Base-by-base conservation (phyloP, 2,888 invertebrate species). In the Litoditis marina region DNA sequence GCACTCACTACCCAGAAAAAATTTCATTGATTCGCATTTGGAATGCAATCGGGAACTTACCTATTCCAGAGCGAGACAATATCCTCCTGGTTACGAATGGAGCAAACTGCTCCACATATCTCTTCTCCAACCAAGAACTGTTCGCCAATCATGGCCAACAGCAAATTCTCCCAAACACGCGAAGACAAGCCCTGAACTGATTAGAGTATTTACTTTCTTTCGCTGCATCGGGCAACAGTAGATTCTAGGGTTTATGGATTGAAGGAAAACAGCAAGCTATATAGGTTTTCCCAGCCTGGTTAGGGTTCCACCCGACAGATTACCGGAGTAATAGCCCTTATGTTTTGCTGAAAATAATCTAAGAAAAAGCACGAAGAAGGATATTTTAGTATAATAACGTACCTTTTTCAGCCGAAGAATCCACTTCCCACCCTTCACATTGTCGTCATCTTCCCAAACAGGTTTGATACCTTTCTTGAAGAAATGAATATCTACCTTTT, bases 391-490 rank as follows among this genome's bases (percentile, higher is more conserved):
- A 34, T 51, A 49, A 49, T 25, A n/a, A n/a, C n/a, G n/a, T n/a
- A 63, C 70, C 63, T 68, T 95, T 83, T 92, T 90, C 84, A 96
- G 87, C 75, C 94, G 88, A 71, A 96, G 91, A 77, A 95, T 92
- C 95, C 96, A 98, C 87, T 95, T 95, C 31, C 96, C 98, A 58
- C 98, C 96, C 84, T 91, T 90, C 83, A 90, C 90, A 86, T 98
- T 98, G 52, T 92, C 92, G 64, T 90, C 89, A 85, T 96, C 95
- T 87, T 98, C 98, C 98, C 96, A 98, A 91, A 98, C 95, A 27
- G 96, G 96, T 84, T 93, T 92, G 81, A 98, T 94, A 76, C 95
- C 96, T 80, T 93, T 89, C 87, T 96, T 96, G 85, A 98, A 98
- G 66, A 98, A 88, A 85, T 95, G 95, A 82, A 94, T 89, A 86